Evolutionary conservation across 2,113 vertebrate genomes (phyloP).

Genomic region (Ameiurus melas): DNA sequence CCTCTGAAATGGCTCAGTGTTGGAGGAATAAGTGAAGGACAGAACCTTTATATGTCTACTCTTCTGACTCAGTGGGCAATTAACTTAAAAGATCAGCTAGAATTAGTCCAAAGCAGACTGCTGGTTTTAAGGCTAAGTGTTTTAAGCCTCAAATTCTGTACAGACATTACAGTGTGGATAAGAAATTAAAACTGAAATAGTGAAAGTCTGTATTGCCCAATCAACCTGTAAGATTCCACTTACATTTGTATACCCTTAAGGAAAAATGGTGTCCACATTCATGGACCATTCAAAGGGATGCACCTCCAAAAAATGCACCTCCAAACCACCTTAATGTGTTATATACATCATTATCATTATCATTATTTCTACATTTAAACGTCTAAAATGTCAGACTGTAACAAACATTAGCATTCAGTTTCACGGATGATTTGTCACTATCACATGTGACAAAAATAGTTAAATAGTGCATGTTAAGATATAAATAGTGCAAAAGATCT

Average conservation of each 20-base stretch:
- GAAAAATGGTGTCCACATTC: no score
- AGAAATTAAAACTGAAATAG: not conserved
- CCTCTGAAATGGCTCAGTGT: slow-evolving; percentile 46
- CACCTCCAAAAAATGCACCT: not conserved
- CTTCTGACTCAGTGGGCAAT: slow-evolving; percentile 47
- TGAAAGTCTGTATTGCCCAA: not conserved
- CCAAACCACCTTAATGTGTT: not conserved
- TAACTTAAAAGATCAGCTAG: slow-evolving; percentile 54
- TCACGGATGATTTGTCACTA: not conserved
- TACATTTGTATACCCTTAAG: no score
- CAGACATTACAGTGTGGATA: not conserved
- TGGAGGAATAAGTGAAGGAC: slow-evolving; percentile 25
- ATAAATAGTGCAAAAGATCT: not conserved
- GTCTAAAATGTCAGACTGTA: no score
- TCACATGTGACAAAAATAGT: not conserved
- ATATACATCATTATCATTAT: not conserved
- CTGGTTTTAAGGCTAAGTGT: slow-evolving; percentile 48
- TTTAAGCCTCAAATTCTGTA: slow-evolving; percentile 45
- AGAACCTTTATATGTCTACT: slow-evolving; percentile 40
- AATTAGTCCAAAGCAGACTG: slow-evolving; percentile 53
- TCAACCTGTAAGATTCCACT: no score
- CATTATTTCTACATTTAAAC: no score
- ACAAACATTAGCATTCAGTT: no score
- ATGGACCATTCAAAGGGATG: no score
- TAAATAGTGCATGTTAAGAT: not conserved